These are phyloP conservation scores for Cepaea hortensis DNA, from an alignment of 2,888 invertebrate species.

Conservation along the genomic window DNA sequence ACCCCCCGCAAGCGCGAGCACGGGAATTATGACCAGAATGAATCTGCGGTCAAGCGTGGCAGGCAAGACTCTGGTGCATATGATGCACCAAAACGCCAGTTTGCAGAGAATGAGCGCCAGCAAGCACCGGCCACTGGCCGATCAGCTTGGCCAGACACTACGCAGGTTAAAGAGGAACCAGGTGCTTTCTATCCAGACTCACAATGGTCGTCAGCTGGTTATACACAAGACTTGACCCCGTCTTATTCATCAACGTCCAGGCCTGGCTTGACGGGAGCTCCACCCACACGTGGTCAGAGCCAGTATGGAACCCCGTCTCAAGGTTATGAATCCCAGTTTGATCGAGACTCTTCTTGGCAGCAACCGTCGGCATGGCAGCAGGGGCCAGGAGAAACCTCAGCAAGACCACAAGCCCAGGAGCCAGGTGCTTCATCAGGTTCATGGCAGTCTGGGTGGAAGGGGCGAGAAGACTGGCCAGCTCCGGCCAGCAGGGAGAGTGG, in stretches of 20 bases:
- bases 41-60: slow-evolving; percentile 61
- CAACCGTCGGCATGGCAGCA: slow-evolving; percentile 38
- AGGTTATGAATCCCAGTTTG: slow-evolving; percentile 32
- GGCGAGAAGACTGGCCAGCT: slow-evolving; percentile 12
- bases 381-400: slow-evolving; percentile 19
- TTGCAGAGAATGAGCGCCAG: slow-evolving; percentile 62
- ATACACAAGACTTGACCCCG: slow-evolving; percentile 23
- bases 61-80: slow-evolving; percentile 65
- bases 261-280: slow-evolving; percentile 42
- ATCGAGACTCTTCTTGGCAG: slow-evolving; percentile 24
- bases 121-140: slow-evolving; percentile 5
- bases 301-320: slow-evolving; percentile 44
- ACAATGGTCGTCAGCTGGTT: slow-evolving; percentile 35
- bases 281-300: slow-evolving; percentile 40
- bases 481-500: slow-evolving; percentile 3
- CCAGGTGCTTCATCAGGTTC: slow-evolving; percentile 3
- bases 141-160: slow-evolving; percentile 28
- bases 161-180: slow-evolving; percentile 41
- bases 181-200: background rate
- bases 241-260: slow-evolving; percentile 33
- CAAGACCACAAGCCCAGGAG: slow-evolving; percentile 25
- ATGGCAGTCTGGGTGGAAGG: slow-evolving; percentile 38
- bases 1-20: slow-evolving; percentile 30
- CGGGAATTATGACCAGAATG: slow-evolving; percentile 46
- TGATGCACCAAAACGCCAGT: slow-evolving; percentile 73